phyloP scores from a whole-genome alignment of 2,113 vertebrate species.

The Catharus fuscescens region DNA sequence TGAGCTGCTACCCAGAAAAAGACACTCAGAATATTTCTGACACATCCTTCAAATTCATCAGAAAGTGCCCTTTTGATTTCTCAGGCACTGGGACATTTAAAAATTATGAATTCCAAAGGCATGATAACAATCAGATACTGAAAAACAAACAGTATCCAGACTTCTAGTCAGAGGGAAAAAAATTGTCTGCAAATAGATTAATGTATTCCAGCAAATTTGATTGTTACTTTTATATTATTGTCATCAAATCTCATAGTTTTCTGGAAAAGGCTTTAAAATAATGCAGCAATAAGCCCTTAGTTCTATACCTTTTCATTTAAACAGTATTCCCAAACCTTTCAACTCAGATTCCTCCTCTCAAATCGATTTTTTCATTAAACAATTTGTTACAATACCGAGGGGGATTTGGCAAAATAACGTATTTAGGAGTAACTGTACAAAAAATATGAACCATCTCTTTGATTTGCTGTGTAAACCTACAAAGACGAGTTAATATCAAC shows the following conservation, averaged over 20 bases:
- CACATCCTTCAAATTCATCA: neutral
- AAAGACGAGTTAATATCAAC: neutral
- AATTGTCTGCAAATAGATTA: neutral
- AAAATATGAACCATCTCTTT: neutral
- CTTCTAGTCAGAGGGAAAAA: neutral
- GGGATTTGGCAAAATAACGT: neutral
- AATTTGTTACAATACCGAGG: neutral
- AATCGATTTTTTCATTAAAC: neutral
- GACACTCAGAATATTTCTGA: neutral
- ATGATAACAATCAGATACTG: neutral
- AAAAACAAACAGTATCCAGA: neutral
- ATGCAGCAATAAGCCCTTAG: neutral
- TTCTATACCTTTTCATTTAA: neutral
- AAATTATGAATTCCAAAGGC: neutral
- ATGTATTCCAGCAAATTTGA: neutral
- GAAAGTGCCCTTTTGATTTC: neutral
- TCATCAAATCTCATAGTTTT: neutral
- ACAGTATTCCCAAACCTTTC: neutral
- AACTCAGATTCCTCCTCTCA: neutral
- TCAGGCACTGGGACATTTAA: neutral
- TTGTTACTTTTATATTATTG: neutral
- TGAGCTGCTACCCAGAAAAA: neutral
- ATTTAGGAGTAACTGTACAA: neutral
- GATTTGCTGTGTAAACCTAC: neutral
- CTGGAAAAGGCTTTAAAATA: neutral